phyloP scores from a whole-genome alignment of 2,888 invertebrate genomes.

The Pollenia labialis region DNA sequence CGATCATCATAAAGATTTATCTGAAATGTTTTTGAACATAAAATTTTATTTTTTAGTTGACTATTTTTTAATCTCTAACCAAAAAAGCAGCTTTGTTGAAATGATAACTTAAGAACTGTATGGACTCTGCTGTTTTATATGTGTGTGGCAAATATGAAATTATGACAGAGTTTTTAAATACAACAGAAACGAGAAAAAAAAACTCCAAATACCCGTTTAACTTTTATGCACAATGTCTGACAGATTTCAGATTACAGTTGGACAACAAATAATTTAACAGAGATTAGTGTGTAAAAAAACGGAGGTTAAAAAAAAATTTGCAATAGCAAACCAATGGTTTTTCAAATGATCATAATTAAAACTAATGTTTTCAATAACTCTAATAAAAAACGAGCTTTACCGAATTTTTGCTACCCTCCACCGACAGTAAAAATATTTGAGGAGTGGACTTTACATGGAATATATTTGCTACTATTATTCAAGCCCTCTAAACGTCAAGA shows the following conservation, averaged over 20 bases:
- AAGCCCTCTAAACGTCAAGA: no score
- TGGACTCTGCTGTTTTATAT: not conserved
- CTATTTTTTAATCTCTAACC: conserved; percentile 19
- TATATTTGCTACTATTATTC: no score
- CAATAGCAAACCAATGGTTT: not conserved
- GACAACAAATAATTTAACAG: conserved; percentile 49
- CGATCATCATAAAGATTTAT: conserved; percentile 71
- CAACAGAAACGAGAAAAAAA: conserved; percentile 10
- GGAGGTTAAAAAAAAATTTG: not conserved
- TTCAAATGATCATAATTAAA: not conserved
- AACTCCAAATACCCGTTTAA: conserved; percentile 54
- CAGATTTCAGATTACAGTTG: conserved; percentile 43
- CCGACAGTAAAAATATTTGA: no score
- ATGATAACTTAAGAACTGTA: not conserved
- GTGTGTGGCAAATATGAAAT: conserved; percentile 57
- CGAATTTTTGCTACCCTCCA: no score
- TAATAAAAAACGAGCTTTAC: no score
- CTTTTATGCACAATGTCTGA: conserved; percentile 61
- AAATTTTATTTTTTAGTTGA: conserved; percentile 33
- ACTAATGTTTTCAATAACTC: not conserved
- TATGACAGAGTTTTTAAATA: conserved; percentile 46
- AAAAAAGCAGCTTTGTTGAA: conserved; percentile 36
- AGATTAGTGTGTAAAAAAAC: conserved; percentile 48
- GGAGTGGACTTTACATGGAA: no score
- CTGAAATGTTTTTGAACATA: conserved; percentile 56